These are phyloP conservation scores for Microcebus jonahi DNA, from an alignment of 2,113 vertebrate species.

Conservation along the genomic window DNA sequence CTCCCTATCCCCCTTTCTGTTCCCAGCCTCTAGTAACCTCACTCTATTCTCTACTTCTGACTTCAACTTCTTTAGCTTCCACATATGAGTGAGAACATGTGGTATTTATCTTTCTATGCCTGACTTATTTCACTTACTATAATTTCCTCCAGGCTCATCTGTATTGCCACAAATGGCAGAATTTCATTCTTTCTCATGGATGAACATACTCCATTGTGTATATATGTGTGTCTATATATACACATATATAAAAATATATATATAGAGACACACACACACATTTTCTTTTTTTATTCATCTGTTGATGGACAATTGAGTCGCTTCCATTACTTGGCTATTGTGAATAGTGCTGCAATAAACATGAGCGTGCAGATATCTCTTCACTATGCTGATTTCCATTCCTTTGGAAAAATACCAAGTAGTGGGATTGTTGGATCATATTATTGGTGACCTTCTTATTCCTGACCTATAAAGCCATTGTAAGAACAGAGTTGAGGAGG, in stretches of 20 bases:
- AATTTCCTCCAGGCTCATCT: neutral
- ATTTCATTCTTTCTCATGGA: neutral
- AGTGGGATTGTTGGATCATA: neutral
- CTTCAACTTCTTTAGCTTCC: neutral
- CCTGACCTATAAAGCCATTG: neutral
- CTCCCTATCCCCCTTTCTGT: neutral
- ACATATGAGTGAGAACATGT: neutral
- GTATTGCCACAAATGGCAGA: neutral
- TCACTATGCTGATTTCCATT: neutral
- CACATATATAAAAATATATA: too few species aligned
- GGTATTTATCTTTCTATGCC: neutral
- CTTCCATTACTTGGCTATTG: neutral
- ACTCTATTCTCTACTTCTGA: neutral
- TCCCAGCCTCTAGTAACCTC: neutral
- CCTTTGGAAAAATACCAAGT: neutral
- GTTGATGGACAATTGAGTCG: neutral
- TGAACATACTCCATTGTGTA: neutral
- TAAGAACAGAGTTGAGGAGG: neutral
- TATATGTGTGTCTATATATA: neutral
- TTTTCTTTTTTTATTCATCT: neutral
- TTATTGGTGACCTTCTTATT: neutral
- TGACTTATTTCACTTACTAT: neutral
- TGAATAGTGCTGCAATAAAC: neutral
- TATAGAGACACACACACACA: neutral
- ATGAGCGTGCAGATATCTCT: neutral